Evolutionary conservation across 2,888 invertebrate species (phyloP).

Genomic region (Horisme vitalbata): DNA sequence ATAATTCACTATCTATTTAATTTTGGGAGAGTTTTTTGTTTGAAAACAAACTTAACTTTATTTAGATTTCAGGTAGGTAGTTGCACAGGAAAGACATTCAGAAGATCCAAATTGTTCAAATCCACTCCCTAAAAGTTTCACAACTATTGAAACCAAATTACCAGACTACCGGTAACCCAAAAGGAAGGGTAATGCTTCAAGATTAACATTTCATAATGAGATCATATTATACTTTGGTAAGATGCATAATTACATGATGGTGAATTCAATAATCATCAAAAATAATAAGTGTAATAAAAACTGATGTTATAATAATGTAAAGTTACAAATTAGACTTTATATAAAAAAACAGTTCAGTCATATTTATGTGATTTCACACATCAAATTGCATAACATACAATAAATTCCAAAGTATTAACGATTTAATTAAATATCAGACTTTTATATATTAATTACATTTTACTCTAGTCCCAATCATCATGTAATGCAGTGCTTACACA

Average conservation of each 20-base stretch:
- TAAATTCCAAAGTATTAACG: constrained; percentile 21
- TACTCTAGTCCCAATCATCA: constrained; percentile 10
- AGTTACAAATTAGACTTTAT: background rate
- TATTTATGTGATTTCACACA: background rate
- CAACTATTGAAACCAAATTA: no score
- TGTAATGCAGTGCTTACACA: constrained; percentile 8
- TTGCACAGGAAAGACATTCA: no score
- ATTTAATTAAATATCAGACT: constrained; percentile 22
- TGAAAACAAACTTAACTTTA: no score
- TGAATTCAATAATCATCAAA: constrained; percentile 5
- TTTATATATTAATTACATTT: constrained; percentile 11
- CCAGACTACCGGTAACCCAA: no score
- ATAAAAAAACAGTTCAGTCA: constrained; percentile 3
- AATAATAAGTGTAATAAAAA: background rate
- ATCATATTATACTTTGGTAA: constrained; percentile 14
- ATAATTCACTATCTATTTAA: no score
- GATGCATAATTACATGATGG: background rate
- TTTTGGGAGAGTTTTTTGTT: no score
- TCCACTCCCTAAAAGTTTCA: no score
- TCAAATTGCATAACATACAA: constrained; percentile 8
- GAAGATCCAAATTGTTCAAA: no score
- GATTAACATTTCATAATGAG: constrained; percentile 3
- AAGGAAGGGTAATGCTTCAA: no score
- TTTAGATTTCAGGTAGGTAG: no score
- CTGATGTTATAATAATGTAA: background rate